These are phyloP conservation scores for Tethea ocularis DNA, from an alignment of 2,888 invertebrate species.

Conservation along the genomic window DNA sequence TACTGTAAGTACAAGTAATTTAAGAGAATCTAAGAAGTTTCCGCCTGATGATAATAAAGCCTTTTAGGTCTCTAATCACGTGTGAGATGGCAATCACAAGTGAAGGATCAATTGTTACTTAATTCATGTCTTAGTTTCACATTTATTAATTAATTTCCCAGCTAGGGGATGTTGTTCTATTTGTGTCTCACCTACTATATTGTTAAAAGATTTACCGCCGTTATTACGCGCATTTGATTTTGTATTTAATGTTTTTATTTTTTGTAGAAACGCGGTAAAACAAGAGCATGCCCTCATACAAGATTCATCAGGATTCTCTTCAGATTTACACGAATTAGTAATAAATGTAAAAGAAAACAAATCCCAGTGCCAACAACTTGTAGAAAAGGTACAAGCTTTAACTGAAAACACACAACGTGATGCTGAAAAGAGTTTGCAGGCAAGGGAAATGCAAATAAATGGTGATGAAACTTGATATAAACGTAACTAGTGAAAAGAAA, in stretches of 20 bases:
- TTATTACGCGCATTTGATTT: too few species aligned
- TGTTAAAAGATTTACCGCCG: too few species aligned
- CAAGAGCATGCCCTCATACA: constrained; percentile 78
- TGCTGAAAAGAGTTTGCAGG: constrained; percentile 75
- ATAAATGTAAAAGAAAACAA: constrained; percentile 77
- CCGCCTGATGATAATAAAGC: too few species aligned
- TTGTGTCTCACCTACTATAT: too few species aligned
- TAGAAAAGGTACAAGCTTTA: constrained; percentile 74
- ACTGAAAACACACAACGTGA: constrained; percentile 69
- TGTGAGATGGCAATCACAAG: too few species aligned
- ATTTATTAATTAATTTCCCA: too few species aligned
- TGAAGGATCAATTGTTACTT: too few species aligned
- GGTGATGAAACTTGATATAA: constrained; percentile 51
- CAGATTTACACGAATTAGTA: constrained; percentile 76
- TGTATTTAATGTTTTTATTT: constrained; percentile 2
- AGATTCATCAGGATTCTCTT: constrained; percentile 76
- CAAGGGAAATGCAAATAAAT: constrained; percentile 82
- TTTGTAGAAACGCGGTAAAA: constrained; percentile 76
- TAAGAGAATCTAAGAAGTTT: too few species aligned
- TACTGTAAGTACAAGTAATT: too few species aligned
- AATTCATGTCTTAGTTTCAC: too few species aligned
- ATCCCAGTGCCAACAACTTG: constrained; percentile 67
- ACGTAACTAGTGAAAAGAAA: not conserved
- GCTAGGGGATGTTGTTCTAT: too few species aligned
- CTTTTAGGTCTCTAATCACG: too few species aligned